phyloP scores from a whole-genome alignment of 2,797 vertebrate species.

The Huso huso region DNA sequence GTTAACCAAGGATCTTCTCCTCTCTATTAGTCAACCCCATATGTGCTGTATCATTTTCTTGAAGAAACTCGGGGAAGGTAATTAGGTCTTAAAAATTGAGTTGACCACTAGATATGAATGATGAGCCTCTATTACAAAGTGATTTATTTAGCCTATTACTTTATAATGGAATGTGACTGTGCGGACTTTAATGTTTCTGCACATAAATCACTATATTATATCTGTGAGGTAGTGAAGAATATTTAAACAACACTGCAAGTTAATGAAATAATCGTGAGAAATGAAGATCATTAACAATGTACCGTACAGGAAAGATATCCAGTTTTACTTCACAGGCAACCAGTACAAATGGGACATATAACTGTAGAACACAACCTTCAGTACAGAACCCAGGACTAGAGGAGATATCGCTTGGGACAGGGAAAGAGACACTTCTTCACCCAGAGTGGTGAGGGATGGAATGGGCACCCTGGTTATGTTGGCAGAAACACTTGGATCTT shows the following conservation, averaged over 20 bases:
- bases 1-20: conserved; percentile 27
- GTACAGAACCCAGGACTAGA: no score
- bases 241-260: conserved; percentile 16
- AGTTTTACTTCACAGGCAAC: no score
- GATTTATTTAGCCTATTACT: conserved; percentile 70
- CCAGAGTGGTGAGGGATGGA: no score
- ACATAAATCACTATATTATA: conserved; percentile 52
- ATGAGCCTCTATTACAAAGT: conserved; percentile 69
- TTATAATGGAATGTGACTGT: conserved; percentile 64
- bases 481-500: no score
- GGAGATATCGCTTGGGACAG: no score
- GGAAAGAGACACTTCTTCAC: no score
- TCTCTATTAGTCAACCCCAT: conserved; percentile 29
- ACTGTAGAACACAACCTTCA: no score
- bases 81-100: conserved; percentile 71
- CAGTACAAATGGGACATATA: no score
- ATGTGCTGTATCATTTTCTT: conserved; percentile 23
- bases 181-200: conserved; percentile 59
- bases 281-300: no score
- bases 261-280: no score
- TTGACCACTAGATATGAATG: conserved; percentile 66
- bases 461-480: no score
- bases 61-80: conserved; percentile 50
- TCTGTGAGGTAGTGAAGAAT: conserved; percentile 44
- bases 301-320: no score